A percentile compares a stretch with the other conserved stretches of the same genome.
phyloP scores from a whole-genome alignment of 2,113 vertebrate genomes.

The Paratilapia polleni region DNA sequence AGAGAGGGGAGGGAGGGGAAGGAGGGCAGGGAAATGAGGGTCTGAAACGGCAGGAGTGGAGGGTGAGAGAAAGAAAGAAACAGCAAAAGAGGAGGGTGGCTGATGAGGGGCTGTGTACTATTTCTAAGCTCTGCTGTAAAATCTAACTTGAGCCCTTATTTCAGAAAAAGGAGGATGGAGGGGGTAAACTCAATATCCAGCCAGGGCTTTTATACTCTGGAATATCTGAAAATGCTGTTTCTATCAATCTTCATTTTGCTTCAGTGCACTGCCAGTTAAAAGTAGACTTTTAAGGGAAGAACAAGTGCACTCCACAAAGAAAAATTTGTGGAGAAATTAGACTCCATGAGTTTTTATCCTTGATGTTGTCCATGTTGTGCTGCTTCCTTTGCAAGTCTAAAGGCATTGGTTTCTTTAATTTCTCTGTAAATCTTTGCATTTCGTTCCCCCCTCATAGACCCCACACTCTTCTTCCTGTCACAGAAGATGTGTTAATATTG shows the following conservation, averaged over 20 bases:
- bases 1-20: slow-evolving; percentile 21
- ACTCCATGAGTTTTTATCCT: slow-evolving; percentile 17
- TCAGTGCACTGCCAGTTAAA: slow-evolving; percentile 21
- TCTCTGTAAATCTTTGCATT: slow-evolving; percentile 56
- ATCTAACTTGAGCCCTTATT: slow-evolving; percentile 61
- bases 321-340: slow-evolving; percentile 3
- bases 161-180: slow-evolving; percentile 40
- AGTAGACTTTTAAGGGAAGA: slow-evolving; percentile 42
- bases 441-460: slow-evolving; percentile 44
- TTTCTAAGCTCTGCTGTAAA: slow-evolving; percentile 61
- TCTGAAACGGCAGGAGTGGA: slow-evolving; percentile 66
- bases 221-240: slow-evolving; percentile 33
- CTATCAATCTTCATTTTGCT: slow-evolving; percentile 27
- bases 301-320: slow-evolving; percentile 33
- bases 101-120: slow-evolving; percentile 61
- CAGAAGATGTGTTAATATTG: slow-evolving; percentile 76
- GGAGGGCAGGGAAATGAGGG: slow-evolving; percentile 64
- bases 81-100: slow-evolving; percentile 56
- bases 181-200: slow-evolving; percentile 32
- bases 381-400: slow-evolving; percentile 32
- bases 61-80: slow-evolving; percentile 64
- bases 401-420: slow-evolving; percentile 63
- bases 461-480: slow-evolving; percentile 55
- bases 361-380: slow-evolving; percentile 6
- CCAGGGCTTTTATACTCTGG: slow-evolving; percentile 19